Evolutionary conservation across 2,113 vertebrate genomes (phyloP), one percentile per base, ranked within the genome.

Genomic region (Tupaia chinensis): DNA sequence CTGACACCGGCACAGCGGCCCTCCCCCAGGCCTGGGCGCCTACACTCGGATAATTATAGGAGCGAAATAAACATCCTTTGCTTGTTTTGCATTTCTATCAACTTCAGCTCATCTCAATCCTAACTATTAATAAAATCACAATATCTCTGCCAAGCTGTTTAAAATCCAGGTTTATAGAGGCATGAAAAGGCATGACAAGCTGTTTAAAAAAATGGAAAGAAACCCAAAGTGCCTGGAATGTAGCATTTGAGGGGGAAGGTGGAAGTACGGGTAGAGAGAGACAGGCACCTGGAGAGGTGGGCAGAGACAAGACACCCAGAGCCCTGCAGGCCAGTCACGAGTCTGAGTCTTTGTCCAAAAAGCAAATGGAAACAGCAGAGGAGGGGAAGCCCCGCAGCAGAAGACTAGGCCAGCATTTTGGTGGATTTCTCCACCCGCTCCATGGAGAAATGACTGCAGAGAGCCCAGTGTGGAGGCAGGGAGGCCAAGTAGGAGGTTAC

Each of bases 1-100:
- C 20, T 1, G 19, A 17, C 16, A 5, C 11, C 1, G 16, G 20
- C 22, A 4, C 20, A 3, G 0, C 8, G 0, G 29, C 1, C 32
- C 69, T 32, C 66, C 44, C 32, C 44, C 70, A 89, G 58, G n/a
- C n/a, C 53, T 14, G 61, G 73, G 25, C 7, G 0, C 20, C 65
- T 32, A 17, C 8, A 5, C 32, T 4, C 2, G 1, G 14, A 14
- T 58, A 16, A 4, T 58, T 29, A 4, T 4, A 5, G 0, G 20
- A n/a, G 20, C 32, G 7, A 63, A 79, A 58, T 17, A 61, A 91
- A 17, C 78, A 22, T 19, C 58, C 56, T 84, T 32, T 25, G 9
- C 61, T 76, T 12, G 13, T n/a, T 87, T 74, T 54, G 63, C 58
- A 34, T 74, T 80, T 84, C 73, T 60, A 27, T 81, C 74, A 86